Conservation (phyloP, 2,888 invertebrate genomes). For the Willowsia nigromaculata region DNA sequence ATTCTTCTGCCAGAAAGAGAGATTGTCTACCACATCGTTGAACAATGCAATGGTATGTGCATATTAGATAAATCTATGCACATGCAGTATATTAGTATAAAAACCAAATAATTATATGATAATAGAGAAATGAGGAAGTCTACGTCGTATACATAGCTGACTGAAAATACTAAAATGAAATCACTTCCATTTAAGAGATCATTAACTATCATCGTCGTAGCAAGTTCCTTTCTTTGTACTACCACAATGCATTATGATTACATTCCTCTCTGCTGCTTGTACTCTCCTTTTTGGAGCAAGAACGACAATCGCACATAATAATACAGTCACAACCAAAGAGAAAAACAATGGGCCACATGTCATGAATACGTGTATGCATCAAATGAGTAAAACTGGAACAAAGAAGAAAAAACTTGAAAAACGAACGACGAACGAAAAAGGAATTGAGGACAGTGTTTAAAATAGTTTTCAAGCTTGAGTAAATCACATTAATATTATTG, state of each 20-base stretch:
- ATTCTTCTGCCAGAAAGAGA: not conserved
- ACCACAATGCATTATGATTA: not conserved
- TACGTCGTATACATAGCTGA: not conserved
- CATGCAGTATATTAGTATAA: not conserved
- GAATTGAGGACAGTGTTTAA: constrained; percentile 4
- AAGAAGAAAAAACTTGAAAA: not conserved
- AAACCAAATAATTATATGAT: too few relatives aligned
- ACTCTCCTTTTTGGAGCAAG: not conserved
- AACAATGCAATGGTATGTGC: not conserved
- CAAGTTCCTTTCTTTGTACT: not conserved
- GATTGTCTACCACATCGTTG: not conserved
- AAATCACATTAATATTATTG: not conserved
- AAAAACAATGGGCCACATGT: not conserved
- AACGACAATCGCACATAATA: not conserved
- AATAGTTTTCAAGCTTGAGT: not conserved
- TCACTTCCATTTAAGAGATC: constrained; percentile 44
- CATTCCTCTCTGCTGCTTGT: not conserved
- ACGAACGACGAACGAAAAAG: not conserved
- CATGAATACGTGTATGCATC: not conserved
- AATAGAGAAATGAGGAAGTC: not conserved
- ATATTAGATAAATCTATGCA: not conserved
- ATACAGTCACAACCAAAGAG: not conserved
- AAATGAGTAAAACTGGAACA: not conserved
- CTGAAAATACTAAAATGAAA: constrained; percentile 19
- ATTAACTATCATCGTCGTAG: not conserved